These are phyloP conservation scores for Heliconius melpomene DNA, from an alignment of 1,140 invertebrate species.

Conservation along the genomic window DNA sequence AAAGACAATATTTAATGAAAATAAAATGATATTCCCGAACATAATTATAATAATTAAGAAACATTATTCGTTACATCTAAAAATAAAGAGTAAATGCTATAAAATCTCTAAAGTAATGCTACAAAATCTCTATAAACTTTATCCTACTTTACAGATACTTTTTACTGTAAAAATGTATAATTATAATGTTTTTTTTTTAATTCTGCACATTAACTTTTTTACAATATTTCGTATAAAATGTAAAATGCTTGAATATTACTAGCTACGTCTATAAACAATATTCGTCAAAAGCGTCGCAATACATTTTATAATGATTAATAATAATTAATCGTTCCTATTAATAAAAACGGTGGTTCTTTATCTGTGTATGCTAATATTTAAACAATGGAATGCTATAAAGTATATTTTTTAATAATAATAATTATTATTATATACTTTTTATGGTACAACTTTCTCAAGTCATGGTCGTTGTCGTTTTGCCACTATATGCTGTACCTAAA, in stretches of 20 bases:
- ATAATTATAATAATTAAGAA: neutral
- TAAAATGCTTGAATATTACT: neutral
- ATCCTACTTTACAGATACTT: neutral
- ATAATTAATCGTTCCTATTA: neutral
- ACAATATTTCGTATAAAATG: neutral
- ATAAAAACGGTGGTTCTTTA: neutral
- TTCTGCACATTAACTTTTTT: neutral
- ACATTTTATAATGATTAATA: neutral
- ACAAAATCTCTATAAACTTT: constrained; percentile 13
- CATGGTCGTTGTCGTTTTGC: constrained; percentile 27
- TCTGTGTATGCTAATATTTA: neutral
- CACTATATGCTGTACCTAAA: constrained; percentile 6
- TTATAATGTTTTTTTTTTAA: neutral
- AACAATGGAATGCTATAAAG: neutral
- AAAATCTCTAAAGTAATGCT: too few relatives aligned
- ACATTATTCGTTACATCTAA: neutral
- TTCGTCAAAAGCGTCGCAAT: neutral
- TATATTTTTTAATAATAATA: neutral
- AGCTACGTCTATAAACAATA: neutral
- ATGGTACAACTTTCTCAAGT: neutral
- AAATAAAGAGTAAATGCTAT: neutral
- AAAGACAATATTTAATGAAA: neutral
- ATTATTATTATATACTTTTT: constrained; percentile 2
- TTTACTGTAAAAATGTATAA: neutral
- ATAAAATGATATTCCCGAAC: neutral